phyloP scores from a whole-genome alignment of 2,797 vertebrate species.

The Mustela erminea region DNA sequence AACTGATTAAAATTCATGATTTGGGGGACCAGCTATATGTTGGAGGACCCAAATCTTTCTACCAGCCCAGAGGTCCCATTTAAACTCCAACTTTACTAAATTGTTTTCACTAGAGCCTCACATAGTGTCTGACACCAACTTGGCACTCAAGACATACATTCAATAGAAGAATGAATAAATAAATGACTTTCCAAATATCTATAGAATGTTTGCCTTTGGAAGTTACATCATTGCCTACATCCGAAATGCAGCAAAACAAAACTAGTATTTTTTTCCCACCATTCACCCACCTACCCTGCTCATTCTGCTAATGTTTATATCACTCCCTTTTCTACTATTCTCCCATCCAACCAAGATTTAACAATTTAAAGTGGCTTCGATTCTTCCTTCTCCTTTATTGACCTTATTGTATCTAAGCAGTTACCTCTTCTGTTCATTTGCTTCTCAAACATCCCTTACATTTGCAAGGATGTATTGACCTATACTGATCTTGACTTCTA shows the following conservation, averaged over 20 bases:
- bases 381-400: not conserved
- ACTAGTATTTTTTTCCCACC: not conserved
- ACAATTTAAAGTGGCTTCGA: not conserved
- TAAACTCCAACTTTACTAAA: not conserved
- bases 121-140: not conserved
- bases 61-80: not conserved
- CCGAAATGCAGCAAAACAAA: slow-evolving; percentile 32
- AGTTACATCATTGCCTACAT: not conserved
- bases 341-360: not conserved
- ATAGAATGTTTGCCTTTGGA: not conserved
- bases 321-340: not conserved
- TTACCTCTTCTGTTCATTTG: not conserved
- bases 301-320: not conserved
- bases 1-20: not conserved
- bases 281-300: not conserved
- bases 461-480: not conserved
- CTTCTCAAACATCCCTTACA: not conserved
- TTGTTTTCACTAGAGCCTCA: not conserved
- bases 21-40: not conserved
- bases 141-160: not conserved
- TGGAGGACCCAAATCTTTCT: not conserved
- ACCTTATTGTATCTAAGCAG: not conserved
- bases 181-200: not conserved
- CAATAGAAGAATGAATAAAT: not conserved
- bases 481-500: not conserved